These are phyloP conservation scores for Ctenosaura bakeri DNA, from an alignment of 2,797 vertebrate species.

Conservation along the genomic window DNA sequence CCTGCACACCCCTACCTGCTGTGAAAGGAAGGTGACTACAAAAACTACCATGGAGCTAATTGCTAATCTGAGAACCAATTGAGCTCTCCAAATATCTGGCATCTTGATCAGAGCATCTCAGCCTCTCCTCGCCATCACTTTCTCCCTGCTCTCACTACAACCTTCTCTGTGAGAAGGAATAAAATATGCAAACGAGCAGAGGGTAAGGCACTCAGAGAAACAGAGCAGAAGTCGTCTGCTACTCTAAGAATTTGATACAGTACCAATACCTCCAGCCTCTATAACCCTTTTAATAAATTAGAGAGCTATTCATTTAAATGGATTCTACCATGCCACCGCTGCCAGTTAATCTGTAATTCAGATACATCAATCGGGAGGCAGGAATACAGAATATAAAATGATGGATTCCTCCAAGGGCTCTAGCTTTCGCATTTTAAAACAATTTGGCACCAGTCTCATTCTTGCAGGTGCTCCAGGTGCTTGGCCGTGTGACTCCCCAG, in stretches of 20 bases:
- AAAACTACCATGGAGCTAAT: slow-evolving; percentile 14
- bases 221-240: slow-evolving; percentile 6
- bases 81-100: background rate
- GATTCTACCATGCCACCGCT: slow-evolving; percentile 66
- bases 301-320: slow-evolving; percentile 75
- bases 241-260: slow-evolving; percentile 52
- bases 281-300: slow-evolving; percentile 75
- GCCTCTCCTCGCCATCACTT: background rate
- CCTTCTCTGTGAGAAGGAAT: background rate
- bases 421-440: slow-evolving; percentile 67
- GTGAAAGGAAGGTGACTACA: background rate
- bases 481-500: slow-evolving; percentile 36
- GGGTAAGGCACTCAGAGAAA: background rate
- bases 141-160: background rate
- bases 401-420: slow-evolving; percentile 67
- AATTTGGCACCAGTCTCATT: slow-evolving; percentile 5
- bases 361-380: slow-evolving; percentile 74
- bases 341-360: slow-evolving; percentile 81
- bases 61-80: background rate
- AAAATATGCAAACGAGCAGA: slow-evolving; percentile 33
- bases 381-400: slow-evolving; percentile 72
- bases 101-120: background rate
- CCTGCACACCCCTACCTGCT: background rate
- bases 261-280: slow-evolving; percentile 54
- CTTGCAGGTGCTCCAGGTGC: background rate